Evolutionary conservation across 2,797 vertebrate species (phyloP), one percentile per base, ranked within the genome.

Genomic region (Holocentrus rufus): DNA sequence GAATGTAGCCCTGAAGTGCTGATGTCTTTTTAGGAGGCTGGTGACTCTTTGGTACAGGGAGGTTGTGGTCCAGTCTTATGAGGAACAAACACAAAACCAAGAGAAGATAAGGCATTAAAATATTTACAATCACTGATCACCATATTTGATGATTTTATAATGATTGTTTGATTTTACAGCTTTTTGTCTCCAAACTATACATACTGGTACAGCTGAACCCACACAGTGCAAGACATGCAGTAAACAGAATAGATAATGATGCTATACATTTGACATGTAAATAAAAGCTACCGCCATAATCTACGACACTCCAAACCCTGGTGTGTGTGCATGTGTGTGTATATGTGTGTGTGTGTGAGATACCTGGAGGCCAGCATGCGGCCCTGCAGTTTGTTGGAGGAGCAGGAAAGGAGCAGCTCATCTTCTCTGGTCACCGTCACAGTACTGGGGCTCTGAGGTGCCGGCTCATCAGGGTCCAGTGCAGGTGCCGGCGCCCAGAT

Each of bases 341-440:
- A 15, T 44, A 9, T 17, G 58, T 62, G 22, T 25, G 39, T 53
- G 11, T 15, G 18, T 58, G 9, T 25, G 72, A 27, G 44, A 78
- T 92, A 95, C 94, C 94, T 92, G 67, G 88, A 89, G 66, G 83
- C 86, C 75, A 90, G 79, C 70, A 83, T 88, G 67, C 76, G 80
- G 4, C 85, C 82, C 22, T 88, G 86, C 49, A 92, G 83, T 49
- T 72, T 91, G 73, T 65, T 84, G 14, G 86, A 81, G 67, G 80
- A 74, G 85, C 92, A 92, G 70, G 91, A 91, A 27, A 95, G 76
- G 18, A 92, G 60, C n/a, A 95, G 57, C 59, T 93, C 86, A 11
- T 94, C 93, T 65, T 94, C 92, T 83, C 89, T 89, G 76, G 91
- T 65, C 36, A 94, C 54, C 1, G 85, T 85, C 64, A 94, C 4